phyloP scores from a whole-genome alignment of 2,797 vertebrate species.

The Trachurus trachurus region DNA sequence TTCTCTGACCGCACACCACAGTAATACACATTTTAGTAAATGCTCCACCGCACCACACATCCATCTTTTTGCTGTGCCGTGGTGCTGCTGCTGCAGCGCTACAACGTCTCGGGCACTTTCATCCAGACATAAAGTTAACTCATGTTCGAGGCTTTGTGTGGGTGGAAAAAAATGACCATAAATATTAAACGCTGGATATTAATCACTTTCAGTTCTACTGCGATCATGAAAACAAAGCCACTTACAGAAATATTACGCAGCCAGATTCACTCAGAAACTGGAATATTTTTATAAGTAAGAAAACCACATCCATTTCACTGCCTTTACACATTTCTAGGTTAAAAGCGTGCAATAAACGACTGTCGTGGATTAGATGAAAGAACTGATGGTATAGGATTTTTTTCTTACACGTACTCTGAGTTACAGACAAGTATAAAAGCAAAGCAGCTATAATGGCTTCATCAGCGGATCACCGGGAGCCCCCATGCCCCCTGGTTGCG shows the following conservation, averaged over 20 bases:
- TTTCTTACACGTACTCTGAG: neutral
- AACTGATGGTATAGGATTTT: neutral
- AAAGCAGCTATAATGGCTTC: slow-evolving; percentile 39
- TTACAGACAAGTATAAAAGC: slow-evolving; percentile 25
- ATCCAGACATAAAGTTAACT: slow-evolving; percentile 38
- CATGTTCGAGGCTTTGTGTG: slow-evolving; percentile 18
- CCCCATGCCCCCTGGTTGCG: slow-evolving; percentile 28
- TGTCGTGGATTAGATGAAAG: slow-evolving; percentile 12
- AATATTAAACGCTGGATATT: slow-evolving; percentile 49
- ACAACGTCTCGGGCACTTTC: slow-evolving; percentile 43
- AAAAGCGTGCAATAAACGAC: neutral
- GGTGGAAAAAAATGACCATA: slow-evolving; percentile 46
- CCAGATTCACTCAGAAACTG: slow-evolving; percentile 8
- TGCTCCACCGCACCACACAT: slow-evolving; percentile 53
- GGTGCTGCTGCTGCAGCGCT: slow-evolving; percentile 18
- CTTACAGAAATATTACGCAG: neutral
- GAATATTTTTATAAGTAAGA: neutral
- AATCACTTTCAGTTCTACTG: slow-evolving; percentile 33
- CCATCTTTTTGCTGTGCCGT: slow-evolving; percentile 51
- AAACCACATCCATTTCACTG: slow-evolving; percentile 1
- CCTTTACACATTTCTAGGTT: neutral
- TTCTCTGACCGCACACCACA: slow-evolving; percentile 48
- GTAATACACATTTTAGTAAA: slow-evolving; percentile 62
- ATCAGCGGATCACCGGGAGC: slow-evolving; percentile 59
- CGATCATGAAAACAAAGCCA: slow-evolving; percentile 37